These are phyloP conservation scores for Melanotaenia trifasciata DNA, from an alignment of 2,797 vertebrate genomes.

Conservation along the genomic window DNA sequence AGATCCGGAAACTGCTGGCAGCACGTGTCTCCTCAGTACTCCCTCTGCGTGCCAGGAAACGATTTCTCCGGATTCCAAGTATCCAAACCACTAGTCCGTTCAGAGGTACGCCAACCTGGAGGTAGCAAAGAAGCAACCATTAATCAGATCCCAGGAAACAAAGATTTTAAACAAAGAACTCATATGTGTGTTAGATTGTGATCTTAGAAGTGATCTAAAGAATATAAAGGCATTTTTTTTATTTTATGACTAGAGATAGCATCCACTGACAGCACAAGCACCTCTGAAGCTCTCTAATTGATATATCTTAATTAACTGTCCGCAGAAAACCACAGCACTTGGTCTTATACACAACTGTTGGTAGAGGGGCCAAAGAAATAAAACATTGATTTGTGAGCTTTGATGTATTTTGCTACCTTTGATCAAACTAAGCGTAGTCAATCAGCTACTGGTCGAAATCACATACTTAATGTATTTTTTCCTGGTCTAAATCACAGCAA, in stretches of 20 bases:
- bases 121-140: slow-evolving; percentile 8
- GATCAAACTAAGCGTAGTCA: background rate
- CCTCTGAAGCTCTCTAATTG: background rate
- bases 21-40: slow-evolving; percentile 65
- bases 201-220: background rate
- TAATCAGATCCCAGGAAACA: background rate
- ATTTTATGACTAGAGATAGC: too few species aligned
- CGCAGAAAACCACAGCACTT: background rate
- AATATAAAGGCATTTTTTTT: background rate
- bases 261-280: background rate
- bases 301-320: background rate
- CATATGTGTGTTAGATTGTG: background rate
- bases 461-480: background rate
- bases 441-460: background rate
- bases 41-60: slow-evolving; percentile 56
- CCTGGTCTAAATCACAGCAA: background rate
- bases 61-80: slow-evolving; percentile 61
- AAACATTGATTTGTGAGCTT: background rate
- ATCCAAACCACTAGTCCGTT: slow-evolving; percentile 85
- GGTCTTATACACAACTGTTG: background rate
- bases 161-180: background rate
- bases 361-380: background rate
- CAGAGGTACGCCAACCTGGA: slow-evolving; percentile 77
- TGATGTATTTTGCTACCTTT: background rate
- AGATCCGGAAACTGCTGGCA: slow-evolving; percentile 82